Evolutionary conservation across 2,797 vertebrate species (phyloP).

Genomic region (Darevskia mixta): DNA sequence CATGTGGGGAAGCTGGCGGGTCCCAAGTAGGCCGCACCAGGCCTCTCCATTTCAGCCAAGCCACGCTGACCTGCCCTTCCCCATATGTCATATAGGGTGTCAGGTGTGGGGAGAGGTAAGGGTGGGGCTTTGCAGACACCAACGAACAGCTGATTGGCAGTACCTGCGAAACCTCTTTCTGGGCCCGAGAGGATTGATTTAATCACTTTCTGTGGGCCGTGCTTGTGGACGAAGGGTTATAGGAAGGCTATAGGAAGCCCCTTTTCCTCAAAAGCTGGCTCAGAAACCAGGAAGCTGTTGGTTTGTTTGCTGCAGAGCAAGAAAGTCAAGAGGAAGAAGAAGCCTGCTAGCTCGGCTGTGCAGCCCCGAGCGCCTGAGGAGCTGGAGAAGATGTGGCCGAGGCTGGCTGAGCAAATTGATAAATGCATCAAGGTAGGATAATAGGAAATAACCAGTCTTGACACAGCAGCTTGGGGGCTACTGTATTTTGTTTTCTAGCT

Average conservation of each 20-base stretch:
- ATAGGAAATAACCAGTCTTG: not conserved
- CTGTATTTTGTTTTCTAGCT: not conserved
- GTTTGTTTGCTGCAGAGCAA: slow-evolving; percentile 81
- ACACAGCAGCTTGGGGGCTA: not conserved
- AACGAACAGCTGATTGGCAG: too few species aligned
- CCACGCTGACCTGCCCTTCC: too few species aligned
- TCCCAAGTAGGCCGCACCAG: too few species aligned
- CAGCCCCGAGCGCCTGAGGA: slow-evolving; percentile 68
- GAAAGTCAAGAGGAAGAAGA: slow-evolving; percentile 81
- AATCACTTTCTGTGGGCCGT: not conserved
- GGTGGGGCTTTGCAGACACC: too few species aligned
- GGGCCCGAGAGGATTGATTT: too few species aligned
- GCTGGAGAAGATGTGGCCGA: slow-evolving; percentile 84
- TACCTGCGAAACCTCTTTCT: too few species aligned
- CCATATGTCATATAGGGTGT: too few species aligned
- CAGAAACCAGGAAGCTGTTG: not conserved
- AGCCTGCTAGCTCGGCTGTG: not conserved
- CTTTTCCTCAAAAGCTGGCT: slow-evolving; percentile 1
- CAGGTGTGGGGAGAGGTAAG: too few species aligned
- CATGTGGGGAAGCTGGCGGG: not conserved
- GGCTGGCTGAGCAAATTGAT: slow-evolving; percentile 83
- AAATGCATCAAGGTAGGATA: slow-evolving; percentile 67
- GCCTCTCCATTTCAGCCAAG: too few species aligned
- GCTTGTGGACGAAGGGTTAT: not conserved
- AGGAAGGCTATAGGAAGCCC: not conserved